phyloP scores from a whole-genome alignment of 1,140 invertebrate species.

The Sinonovacula constricta region DNA sequence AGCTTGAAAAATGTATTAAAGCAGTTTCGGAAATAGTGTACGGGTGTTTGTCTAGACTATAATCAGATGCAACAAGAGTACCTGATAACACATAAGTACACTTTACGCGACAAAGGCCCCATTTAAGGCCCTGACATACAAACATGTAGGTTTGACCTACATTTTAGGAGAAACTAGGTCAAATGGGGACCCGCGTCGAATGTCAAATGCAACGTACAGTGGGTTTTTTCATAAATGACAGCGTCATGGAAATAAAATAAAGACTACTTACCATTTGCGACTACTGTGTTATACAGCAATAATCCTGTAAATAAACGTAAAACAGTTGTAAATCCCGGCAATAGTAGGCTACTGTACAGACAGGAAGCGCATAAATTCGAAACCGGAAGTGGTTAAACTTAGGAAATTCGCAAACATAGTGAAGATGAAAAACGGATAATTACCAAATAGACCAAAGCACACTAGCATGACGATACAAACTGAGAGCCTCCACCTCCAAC shows the following conservation, averaged over 20 bases:
- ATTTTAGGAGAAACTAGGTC: background rate
- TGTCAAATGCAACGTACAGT: background rate
- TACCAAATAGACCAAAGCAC: conserved; percentile 54
- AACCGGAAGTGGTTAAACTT: conserved; percentile 45
- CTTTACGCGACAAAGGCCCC: no score
- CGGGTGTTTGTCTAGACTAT: no score
- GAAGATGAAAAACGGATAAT: conserved; percentile 8
- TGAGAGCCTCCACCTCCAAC: conserved; percentile 32
- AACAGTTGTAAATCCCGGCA: background rate
- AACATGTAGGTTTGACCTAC: background rate
- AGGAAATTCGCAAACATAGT: conserved; percentile 6
- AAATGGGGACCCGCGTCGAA: background rate
- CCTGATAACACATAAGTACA: no score
- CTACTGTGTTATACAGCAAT: conserved; percentile 55
- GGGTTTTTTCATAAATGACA: conserved; percentile 12
- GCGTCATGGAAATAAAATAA: background rate
- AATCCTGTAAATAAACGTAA: conserved; percentile 51
- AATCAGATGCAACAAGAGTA: no score
- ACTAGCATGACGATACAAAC: conserved; percentile 52
- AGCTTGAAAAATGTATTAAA: no score
- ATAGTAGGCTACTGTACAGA: conserved; percentile 25
- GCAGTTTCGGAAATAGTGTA: no score
- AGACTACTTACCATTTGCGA: conserved; percentile 49
- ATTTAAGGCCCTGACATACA: no score
- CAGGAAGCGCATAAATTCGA: conserved; percentile 45